A percentile compares a stretch with the other conserved stretches of the same genome.
phyloP scores from a whole-genome alignment of 2,113 vertebrate genomes.

The Prunella himalayana region DNA sequence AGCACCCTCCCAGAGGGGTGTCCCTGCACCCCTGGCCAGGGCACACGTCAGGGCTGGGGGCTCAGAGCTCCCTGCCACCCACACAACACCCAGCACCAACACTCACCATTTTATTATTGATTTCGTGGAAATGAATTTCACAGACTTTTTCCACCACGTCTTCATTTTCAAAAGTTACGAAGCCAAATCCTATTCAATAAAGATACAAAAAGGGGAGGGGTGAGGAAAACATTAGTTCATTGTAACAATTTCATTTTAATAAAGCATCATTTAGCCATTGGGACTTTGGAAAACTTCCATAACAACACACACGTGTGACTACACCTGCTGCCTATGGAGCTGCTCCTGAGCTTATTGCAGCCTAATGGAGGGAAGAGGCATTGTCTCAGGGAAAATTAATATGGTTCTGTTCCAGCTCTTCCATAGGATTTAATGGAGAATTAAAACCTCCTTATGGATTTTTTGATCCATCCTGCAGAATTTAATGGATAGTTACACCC shows the following conservation, averaged over 20 bases:
- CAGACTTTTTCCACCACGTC: slow-evolving; percentile 99
- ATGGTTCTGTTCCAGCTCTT: not conserved
- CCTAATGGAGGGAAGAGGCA: not conserved
- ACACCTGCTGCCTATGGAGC: not conserved
- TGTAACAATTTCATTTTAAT: not conserved
- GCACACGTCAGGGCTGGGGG: rapidly evolving
- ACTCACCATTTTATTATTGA: slow-evolving; percentile 99
- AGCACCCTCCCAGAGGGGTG: not conserved
- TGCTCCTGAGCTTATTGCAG: not conserved
- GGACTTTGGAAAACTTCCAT: not conserved
- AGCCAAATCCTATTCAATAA: slow-evolving; percentile 88
- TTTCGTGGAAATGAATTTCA: slow-evolving; percentile 99
- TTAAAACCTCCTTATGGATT: slow-evolving; percentile 38
- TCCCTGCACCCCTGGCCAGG: rapidly evolving
- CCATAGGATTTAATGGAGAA: slow-evolving; percentile 44
- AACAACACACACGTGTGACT: not conserved
- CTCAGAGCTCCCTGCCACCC: not conserved
- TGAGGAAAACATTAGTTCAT: not conserved
- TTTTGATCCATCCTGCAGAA: slow-evolving; percentile 14
- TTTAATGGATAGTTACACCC: slow-evolving; percentile 42
- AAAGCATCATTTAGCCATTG: not conserved
- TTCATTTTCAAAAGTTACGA: slow-evolving; percentile 99
- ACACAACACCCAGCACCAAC: not conserved
- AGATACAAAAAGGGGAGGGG: not conserved
- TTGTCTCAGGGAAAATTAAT: slow-evolving; percentile 2